Evolutionary conservation across 2,797 vertebrate species (phyloP).

Genomic region (Eremophila alpestris): DNA sequence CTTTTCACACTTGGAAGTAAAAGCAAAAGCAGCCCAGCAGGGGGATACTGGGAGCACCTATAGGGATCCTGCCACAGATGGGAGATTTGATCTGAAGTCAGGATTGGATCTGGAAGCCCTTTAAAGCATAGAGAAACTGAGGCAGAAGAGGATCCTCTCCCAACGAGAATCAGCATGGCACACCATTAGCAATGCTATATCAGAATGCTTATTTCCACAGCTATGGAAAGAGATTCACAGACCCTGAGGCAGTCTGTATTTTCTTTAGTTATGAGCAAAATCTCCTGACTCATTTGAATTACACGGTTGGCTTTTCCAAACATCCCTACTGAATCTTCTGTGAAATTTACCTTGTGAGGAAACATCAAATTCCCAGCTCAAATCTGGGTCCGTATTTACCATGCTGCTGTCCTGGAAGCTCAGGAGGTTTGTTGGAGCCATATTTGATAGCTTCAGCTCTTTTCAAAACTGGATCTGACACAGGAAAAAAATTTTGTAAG

Average conservation of each 20-base stretch:
- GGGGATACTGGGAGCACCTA: not conserved
- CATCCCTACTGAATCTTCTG: not conserved
- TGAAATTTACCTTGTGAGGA: conserved; percentile 15
- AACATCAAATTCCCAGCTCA: not conserved
- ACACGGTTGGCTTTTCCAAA: not conserved
- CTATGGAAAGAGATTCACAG: not conserved
- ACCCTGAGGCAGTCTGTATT: not conserved
- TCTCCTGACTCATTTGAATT: not conserved
- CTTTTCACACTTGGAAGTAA: not conserved
- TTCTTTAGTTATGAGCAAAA: conserved; percentile 13
- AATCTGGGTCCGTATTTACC: not conserved
- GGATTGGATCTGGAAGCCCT: not conserved
- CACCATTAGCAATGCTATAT: not conserved
- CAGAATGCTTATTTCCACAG: not conserved
- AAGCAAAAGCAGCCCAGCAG: not conserved
- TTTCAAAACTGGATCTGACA: not conserved
- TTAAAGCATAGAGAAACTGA: not conserved
- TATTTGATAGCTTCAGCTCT: not conserved
- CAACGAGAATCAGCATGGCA: fast-evolving
- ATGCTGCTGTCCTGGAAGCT: not conserved
- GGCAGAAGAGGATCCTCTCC: not conserved
- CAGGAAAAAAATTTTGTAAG: not conserved
- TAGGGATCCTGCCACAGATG: not conserved
- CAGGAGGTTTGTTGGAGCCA: not conserved
- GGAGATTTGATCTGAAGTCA: not conserved